Evolutionary conservation across 1,140 invertebrate species (phyloP), one percentile per base, ranked within the genome.

Genomic region (Scaptomyza pallida): DNA sequence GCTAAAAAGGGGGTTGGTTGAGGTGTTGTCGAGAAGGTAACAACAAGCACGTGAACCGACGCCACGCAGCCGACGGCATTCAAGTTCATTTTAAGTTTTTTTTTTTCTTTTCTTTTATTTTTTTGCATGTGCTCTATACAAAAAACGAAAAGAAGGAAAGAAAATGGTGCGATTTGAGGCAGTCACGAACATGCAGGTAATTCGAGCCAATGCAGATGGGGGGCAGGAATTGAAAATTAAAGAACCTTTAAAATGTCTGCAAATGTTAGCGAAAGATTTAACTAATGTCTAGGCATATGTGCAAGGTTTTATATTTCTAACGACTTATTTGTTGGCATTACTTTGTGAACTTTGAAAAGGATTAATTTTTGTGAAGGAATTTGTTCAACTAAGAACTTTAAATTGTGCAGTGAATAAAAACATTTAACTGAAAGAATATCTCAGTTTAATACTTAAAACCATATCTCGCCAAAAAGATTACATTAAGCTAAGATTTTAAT

Each of bases 31-130:
- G 8, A 9, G 23, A 12, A 26, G 15, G 17, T 16, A n/a, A 9
- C 9, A 45, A 23, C 19, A 19, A 48, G 52, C 63, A 67, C 55
- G 55, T 59, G 64, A 61, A 47, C 47, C 13, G 30, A 19, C 26
- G 72, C 26, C 26, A 30, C 6, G 26, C 54, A 72, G 48, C 6
- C 59, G 44, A 44, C 35, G 54, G 56, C 52, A 23, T 48, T 60
- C 72, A 68, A 85, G 80, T 83, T 79, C 75, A 83, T 79, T 83
- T 85, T 62, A 80, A 85, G 72, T 83, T 83, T 75, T n/a, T n/a
- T n/a, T n/a, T n/a, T n/a, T n/a, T n/a, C n/a, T n/a, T n/a, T n/a
- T n/a, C n/a, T n/a, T n/a, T n/a, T n/a, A n/a, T n/a, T n/a, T n/a
- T n/a, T 85, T 63, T 45, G 60, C 68, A 35, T 56, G 52, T 64